Evolutionary conservation across 2,797 vertebrate species (phyloP), one percentile per base, ranked within the genome.

Genomic region (Chelon auratus): DNA sequence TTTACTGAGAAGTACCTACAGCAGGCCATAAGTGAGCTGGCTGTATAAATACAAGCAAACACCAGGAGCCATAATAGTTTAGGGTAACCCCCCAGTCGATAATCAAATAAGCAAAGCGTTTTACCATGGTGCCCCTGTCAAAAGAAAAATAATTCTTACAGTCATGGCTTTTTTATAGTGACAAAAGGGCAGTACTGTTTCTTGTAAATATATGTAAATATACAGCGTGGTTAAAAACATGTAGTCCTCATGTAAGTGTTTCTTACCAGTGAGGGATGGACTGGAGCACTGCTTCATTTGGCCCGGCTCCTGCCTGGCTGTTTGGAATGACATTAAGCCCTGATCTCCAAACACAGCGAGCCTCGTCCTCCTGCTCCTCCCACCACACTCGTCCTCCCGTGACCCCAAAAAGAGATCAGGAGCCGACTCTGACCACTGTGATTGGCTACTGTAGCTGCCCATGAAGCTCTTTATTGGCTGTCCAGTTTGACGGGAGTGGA

Each of bases 301-400:
- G 79, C 82, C 87, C 56, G 88, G 94, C 62, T 97, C 95, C 84
- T 95, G 97, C 82, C 94, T 93, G 75, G 91, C 94, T 69, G 94
- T 93, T 88, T 96, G 96, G 93, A 99, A 98, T 68, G 96, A 93
- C 81, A 96, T 95, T 82, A 97, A 89, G 92, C 97, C 96, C 90
- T 96, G 96, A 88, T 97, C 97, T 92, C 95, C 96, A 93, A 98
- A 99, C 66, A 96, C 95, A 87, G 96, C 90, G 61, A 96, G 95
- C 75, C 93, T 95, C 88, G 95, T 94, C 90, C 96, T 96, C 92
- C 95, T 96, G 91, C 87, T 94, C 82, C 94, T 93, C 64, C 90
- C 81, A 61, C 88, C 91, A 57, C 91, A 68, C 43, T 96, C 95
- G 8, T 94, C 95, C 72, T 98, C 96, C 77, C 92, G 88, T 68